Conservation (phyloP, 2,797 vertebrate species). For the Eutrigla gurnardus region DNA sequence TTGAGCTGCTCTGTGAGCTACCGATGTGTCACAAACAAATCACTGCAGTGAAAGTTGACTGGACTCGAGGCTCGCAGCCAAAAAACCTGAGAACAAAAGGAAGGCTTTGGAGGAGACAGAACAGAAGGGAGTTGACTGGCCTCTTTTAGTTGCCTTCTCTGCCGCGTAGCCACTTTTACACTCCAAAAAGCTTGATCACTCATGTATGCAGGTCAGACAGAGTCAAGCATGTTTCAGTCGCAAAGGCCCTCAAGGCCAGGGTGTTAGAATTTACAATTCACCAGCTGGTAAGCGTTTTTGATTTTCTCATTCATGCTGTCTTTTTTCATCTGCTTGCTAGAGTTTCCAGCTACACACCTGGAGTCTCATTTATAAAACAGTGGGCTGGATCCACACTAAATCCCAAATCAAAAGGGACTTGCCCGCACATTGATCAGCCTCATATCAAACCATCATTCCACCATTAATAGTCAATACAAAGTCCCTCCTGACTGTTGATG, state of each 20-base stretch:
- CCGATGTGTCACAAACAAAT: conserved; percentile 69
- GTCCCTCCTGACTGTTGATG: no score
- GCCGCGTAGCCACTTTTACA: conserved; percentile 50
- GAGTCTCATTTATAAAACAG: not conserved
- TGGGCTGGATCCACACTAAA: not conserved
- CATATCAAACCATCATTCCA: not conserved
- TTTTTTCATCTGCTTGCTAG: conserved; percentile 8
- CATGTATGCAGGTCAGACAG: conserved; percentile 58
- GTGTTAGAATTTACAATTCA: conserved; percentile 23
- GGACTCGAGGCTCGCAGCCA: conserved; percentile 52
- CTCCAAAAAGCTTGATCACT: conserved; percentile 58
- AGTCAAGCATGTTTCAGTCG: conserved; percentile 62
- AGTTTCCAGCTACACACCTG: not conserved
- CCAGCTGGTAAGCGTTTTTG: conserved; percentile 16
- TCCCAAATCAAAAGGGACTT: not conserved
- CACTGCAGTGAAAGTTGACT: conserved; percentile 66
- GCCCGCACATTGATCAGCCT: not conserved
- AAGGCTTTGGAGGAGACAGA: conserved; percentile 48
- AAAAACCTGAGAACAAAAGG: conserved; percentile 56
- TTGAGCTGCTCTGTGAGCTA: conserved; percentile 51
- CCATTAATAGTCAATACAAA: not conserved
- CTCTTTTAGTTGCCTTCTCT: conserved; percentile 35
- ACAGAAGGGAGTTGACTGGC: conserved; percentile 46
- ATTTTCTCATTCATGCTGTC: conserved; percentile 19
- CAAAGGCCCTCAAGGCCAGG: conserved; percentile 16